Base-by-base conservation (phyloP, 2,797 vertebrate genomes). In the Intellagama lesueurii region DNA sequence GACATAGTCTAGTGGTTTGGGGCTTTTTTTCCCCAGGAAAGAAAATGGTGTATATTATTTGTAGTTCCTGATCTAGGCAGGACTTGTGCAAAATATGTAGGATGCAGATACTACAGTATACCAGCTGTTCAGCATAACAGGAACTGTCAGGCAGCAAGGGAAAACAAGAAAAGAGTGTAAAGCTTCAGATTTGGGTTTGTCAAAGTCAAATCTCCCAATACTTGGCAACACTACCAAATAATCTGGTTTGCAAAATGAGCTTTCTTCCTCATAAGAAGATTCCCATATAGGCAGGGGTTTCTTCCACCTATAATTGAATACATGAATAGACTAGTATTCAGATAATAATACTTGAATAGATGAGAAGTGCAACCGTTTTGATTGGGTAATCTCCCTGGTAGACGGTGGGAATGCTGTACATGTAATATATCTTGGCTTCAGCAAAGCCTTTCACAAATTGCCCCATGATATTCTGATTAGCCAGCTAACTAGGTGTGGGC, bases 41-140 rank as follows among this genome's bases (percentile, higher is more conserved):
- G 77, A 88, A 77, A 44, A 77, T 32, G 49, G 40, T 40, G 14
- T 6, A 40, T 26, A 40, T 64, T 83, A 70, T 69, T 84, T 83
- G 52, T 70, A 84, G 44, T 70, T 78, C 40, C 17, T 88, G n/a
- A 78, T 88, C 30, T 84, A 2, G 73, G 32, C 69, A 84, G 26
- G 19, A 16, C 28, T 40, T 47, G 14, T n/a, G 14, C 11, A 69
- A 47, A n/a, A 69, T 16, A 60, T 70, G 47, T 35, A 56, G 26
- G 69, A 49, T 78, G 32, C 44, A 68, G 73, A 88, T 83, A 78
- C 35, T 5, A 47, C 56, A 47, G 32, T 9, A 35, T 17, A 64
- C 60, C 16, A 14, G 16, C 32, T 49, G 19, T 75, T 75, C 52
- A 68, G 6, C 68, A 24, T 73, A 35, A 40, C 40, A 68, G 32